A percentile compares a stretch with the other conserved stretches of the same genome.
phyloP scores from a whole-genome alignment of 2,113 vertebrate genomes.

The Microtus montanus region DNA sequence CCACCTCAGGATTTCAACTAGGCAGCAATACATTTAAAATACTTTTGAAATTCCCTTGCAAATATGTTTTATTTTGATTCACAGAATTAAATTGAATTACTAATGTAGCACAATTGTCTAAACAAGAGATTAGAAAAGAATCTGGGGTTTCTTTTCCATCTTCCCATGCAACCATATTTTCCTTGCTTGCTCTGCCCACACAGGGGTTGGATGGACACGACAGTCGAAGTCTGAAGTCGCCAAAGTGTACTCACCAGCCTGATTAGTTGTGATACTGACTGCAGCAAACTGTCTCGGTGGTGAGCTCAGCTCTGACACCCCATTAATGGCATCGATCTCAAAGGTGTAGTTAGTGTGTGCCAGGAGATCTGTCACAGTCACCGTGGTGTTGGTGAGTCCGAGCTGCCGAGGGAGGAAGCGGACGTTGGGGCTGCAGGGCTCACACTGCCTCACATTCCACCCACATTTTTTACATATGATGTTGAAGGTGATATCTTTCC shows the following conservation, averaged over 20 bases:
- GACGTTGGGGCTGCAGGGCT: slow-evolving; percentile 92
- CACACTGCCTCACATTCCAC: slow-evolving; percentile 85
- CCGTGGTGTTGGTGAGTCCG: slow-evolving; percentile 94
- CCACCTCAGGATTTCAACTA: background rate
- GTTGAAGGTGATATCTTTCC: slow-evolving; percentile 94
- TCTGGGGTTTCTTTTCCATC: background rate
- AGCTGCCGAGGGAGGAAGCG: slow-evolving; percentile 93
- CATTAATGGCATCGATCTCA: slow-evolving; percentile 95
- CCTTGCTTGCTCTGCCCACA: background rate
- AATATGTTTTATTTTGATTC: background rate
- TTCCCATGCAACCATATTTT: background rate
- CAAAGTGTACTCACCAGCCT: slow-evolving; percentile 91
- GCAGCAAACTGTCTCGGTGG: slow-evolving; percentile 92
- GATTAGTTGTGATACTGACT: slow-evolving; percentile 98
- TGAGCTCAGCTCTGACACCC: slow-evolving; percentile 91
- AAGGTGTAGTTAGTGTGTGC: slow-evolving; percentile 99
- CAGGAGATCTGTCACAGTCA: slow-evolving; percentile 94
- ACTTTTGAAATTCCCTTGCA: background rate
- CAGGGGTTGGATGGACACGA: background rate
- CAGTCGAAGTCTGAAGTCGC: background rate
- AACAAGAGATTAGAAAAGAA: background rate
- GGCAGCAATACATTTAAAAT: background rate
- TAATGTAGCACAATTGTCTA: background rate
- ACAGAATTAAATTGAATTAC: background rate
- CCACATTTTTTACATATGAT: slow-evolving; percentile 96